Percentiles rank a stretch among this genome's conserved stretches.
phyloP scores from a whole-genome alignment of 2,113 vertebrate genomes.

The Ovis aries region ARS-UI_Ramb_v3.0 NC_056070.1:34030501-34031000 shows the following conservation, averaged over 20 bases:
- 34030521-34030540: background rate
- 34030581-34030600: background rate
- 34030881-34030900: constrained; percentile 44
- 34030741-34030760: background rate
- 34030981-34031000: constrained; percentile 11
- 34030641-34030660: background rate
- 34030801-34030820: background rate
- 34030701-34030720: background rate
- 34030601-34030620: background rate
- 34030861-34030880: constrained; percentile 35
- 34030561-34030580: background rate
- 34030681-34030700: background rate
- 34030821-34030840: constrained; percentile 39
- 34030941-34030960: constrained; percentile 63
- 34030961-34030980: constrained; percentile 54
- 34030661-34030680: background rate
- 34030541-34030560: background rate
- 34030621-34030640: background rate
- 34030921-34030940: constrained; percentile 10
- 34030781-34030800: constrained; percentile 21
- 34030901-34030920: constrained; percentile 61
- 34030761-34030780: constrained; percentile 1
- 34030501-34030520: background rate
- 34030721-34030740: background rate
- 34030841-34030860: constrained; percentile 60